A percentile compares a stretch with the other conserved stretches of the same genome.
Evolutionary conservation across 1,140 invertebrate species (phyloP).

Genomic region (Drosophila bocqueti): DNA sequence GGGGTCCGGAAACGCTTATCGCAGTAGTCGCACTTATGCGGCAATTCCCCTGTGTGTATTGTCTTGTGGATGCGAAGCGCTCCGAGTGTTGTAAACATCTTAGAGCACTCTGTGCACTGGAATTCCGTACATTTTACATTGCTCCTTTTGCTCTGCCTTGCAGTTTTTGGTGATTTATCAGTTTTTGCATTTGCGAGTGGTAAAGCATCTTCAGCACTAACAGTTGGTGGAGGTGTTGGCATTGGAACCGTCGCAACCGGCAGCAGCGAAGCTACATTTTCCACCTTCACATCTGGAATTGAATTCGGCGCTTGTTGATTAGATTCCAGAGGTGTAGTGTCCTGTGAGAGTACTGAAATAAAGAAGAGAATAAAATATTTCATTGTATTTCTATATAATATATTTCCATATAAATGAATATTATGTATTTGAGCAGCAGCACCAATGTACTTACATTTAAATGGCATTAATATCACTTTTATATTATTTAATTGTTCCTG

Average conservation of each 20-base stretch:
- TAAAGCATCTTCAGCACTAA: not conserved
- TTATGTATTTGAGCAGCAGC: too few species aligned
- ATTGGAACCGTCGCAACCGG: not conserved
- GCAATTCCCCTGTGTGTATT: constrained; percentile 78
- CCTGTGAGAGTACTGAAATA: constrained; percentile 7
- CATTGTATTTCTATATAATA: too few species aligned
- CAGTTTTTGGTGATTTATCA: not conserved
- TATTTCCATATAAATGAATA: not conserved
- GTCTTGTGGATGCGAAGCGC: constrained; percentile 70
- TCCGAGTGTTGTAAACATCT: constrained; percentile 68
- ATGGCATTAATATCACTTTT: constrained; percentile 35
- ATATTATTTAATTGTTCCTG: constrained; percentile 18
- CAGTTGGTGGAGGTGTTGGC: not conserved
- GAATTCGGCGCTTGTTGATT: not conserved
- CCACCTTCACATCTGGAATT: not conserved
- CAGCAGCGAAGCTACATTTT: not conserved
- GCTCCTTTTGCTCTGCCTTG: not conserved
- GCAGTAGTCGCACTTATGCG: constrained; percentile 74
- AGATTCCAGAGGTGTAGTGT: not conserved
- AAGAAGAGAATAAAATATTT: too few species aligned
- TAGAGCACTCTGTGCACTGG: constrained; percentile 58
- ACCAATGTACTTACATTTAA: constrained; percentile 29
- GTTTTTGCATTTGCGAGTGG: not conserved
- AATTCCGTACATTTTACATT: not conserved
- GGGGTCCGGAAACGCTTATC: constrained; percentile 79